Percentiles rank a stretch among this genome's conserved stretches.
Conservation (phyloP, 2,888 invertebrate genomes). For the Cataglyphis livida region DNA sequence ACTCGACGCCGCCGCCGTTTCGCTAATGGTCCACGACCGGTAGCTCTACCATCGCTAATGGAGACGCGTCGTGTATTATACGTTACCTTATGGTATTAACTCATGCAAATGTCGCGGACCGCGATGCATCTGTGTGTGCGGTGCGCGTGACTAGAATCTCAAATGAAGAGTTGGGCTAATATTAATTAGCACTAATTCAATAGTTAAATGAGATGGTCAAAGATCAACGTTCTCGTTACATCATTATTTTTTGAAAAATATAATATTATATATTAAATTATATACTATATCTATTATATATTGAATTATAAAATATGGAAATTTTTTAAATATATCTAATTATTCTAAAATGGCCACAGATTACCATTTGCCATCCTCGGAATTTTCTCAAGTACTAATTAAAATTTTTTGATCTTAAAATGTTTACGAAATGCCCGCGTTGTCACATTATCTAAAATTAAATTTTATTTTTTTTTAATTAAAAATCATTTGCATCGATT, state of each 20-base stretch:
- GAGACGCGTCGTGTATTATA: slow-evolving; percentile 17
- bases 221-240: neutral
- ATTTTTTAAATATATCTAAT: neutral
- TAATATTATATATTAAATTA: no score
- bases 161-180: slow-evolving; percentile 5
- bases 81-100: slow-evolving; percentile 34
- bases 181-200: slow-evolving; percentile 30
- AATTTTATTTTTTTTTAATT: no score
- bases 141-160: slow-evolving; percentile 13
- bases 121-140: neutral
- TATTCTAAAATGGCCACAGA: neutral
- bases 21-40: slow-evolving; percentile 30
- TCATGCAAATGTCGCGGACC: slow-evolving; percentile 28
- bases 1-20: slow-evolving; percentile 12
- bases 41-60: slow-evolving; percentile 15
- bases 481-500: neutral
- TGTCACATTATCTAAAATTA: neutral
- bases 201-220: neutral
- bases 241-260: neutral
- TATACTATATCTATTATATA: no score
- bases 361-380: neutral
- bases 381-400: neutral
- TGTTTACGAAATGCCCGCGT: neutral
- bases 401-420: neutral
- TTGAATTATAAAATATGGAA: neutral